Percentiles rank a stretch among this genome's conserved stretches.
phyloP scores from a whole-genome alignment of 35 echinoderm and acorn worm species.

The Lytechinus variegatus region DNA sequence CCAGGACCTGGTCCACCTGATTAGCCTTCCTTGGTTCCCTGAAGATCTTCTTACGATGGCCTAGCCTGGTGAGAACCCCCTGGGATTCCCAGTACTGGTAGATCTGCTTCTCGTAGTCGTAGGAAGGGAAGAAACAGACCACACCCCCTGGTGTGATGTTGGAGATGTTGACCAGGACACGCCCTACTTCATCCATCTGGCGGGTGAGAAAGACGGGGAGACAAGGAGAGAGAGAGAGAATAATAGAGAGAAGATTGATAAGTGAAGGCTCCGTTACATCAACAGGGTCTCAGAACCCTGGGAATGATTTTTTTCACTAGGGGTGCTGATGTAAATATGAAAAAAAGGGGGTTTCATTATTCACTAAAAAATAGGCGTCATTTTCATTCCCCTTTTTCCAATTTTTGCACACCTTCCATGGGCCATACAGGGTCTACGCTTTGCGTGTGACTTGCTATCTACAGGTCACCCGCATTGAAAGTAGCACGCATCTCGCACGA shows the following conservation, averaged over 20 bases:
- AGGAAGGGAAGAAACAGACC: slow-evolving; percentile 98
- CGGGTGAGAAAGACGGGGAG: neutral
- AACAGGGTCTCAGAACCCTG: neutral
- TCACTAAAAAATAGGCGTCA: too few species aligned
- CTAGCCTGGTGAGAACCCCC: slow-evolving; percentile 75
- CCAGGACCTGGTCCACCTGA: slow-evolving; percentile 87
- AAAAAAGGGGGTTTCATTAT: too few species aligned
- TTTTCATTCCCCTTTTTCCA: too few species aligned
- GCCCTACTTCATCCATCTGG: slow-evolving; percentile 96
- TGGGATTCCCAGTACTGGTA: slow-evolving; percentile 82
- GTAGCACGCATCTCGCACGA: too few species aligned
- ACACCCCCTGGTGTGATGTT: slow-evolving; percentile 91
- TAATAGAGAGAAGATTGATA: neutral
- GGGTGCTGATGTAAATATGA: too few species aligned
- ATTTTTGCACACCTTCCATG: too few species aligned
- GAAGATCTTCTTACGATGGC: slow-evolving; percentile 82
- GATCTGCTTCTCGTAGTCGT: slow-evolving; percentile 91
- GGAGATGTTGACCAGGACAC: slow-evolving; percentile 81
- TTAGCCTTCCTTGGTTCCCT: slow-evolving; percentile 88
- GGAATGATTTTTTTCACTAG: too few species aligned
- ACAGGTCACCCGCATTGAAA: too few species aligned
- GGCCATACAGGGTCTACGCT: too few species aligned
- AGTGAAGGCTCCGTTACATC: too few species aligned
- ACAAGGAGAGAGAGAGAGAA: neutral
- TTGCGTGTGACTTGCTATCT: too few species aligned